These are phyloP conservation scores for Onychostruthus taczanowskii DNA, from an alignment of 2,113 vertebrate species.

Conservation along the genomic window DNA sequence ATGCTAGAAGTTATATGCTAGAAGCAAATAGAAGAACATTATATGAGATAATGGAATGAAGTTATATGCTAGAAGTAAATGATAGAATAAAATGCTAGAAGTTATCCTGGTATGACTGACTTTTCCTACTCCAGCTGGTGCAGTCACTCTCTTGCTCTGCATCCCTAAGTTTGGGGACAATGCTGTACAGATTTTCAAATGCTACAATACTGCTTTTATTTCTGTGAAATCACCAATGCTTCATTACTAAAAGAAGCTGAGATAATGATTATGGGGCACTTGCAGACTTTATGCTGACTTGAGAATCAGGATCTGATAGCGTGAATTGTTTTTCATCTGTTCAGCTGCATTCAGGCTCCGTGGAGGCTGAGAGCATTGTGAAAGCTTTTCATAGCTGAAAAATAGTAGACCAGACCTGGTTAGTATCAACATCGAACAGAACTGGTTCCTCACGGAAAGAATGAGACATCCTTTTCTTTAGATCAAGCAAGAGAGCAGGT, in stretches of 20 bases:
- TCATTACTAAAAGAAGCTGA: background rate
- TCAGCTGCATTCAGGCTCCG: conserved; percentile 10
- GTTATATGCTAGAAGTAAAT: background rate
- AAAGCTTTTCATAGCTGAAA: conserved; percentile 24
- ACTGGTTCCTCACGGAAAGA: background rate
- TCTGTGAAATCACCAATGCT: background rate
- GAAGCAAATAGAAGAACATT: background rate
- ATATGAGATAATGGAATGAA: background rate
- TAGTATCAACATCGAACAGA: background rate
- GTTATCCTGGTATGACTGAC: background rate
- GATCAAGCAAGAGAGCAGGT: background rate
- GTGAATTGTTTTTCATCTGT: conserved; percentile 44
- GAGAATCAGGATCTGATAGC: background rate
- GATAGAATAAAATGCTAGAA: background rate
- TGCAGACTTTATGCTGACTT: conserved; percentile 1
- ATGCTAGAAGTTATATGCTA: background rate
- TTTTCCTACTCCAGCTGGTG: background rate
- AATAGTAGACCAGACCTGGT: background rate
- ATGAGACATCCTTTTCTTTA: background rate
- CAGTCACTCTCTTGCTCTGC: background rate
- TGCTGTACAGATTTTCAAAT: background rate
- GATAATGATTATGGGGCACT: background rate
- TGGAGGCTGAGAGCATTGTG: background rate
- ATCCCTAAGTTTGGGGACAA: background rate
- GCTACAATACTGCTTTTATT: background rate